A percentile compares a stretch with the other conserved stretches of the same genome.
These are phyloP conservation scores for Saguinus imperator DNA, from an alignment of 2,113 vertebrate genomes.

Conservation along the genomic window DNA sequence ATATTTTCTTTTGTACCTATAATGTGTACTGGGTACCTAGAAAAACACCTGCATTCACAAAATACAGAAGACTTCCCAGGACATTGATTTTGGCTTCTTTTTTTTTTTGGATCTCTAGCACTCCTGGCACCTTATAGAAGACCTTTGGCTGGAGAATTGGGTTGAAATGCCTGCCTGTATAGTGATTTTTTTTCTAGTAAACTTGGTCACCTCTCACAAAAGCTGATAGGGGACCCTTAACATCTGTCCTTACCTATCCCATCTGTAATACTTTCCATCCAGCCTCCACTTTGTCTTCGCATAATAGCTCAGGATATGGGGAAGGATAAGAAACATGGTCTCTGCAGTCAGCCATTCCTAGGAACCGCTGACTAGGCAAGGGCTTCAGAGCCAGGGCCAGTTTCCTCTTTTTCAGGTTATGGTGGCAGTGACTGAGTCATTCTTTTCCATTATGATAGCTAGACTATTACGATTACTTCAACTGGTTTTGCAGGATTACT, in stretches of 20 bases:
- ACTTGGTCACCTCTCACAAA: slow-evolving; percentile 8
- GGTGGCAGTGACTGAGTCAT: background rate
- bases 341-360: background rate
- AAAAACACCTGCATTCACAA: background rate
- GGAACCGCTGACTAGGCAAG: background rate
- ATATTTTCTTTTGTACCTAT: background rate
- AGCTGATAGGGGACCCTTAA: background rate
- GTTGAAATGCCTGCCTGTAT: background rate
- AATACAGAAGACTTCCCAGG: background rate
- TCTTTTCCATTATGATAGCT: background rate
- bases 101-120: background rate
- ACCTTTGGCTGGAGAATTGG: background rate
- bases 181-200: slow-evolving; percentile 22
- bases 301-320: background rate
- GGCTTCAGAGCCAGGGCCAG: background rate
- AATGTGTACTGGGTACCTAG: background rate
- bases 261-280: background rate
- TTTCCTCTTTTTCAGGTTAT: background rate
- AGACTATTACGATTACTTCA: background rate
- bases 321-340: background rate
- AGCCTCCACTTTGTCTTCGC: background rate
- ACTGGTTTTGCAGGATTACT: background rate
- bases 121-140: background rate
- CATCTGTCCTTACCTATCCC: background rate
- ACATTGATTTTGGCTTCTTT: background rate